Evolutionary conservation across 2,888 invertebrate genomes (phyloP).

Genomic region (Phragmatobia fuliginosa): DNA sequence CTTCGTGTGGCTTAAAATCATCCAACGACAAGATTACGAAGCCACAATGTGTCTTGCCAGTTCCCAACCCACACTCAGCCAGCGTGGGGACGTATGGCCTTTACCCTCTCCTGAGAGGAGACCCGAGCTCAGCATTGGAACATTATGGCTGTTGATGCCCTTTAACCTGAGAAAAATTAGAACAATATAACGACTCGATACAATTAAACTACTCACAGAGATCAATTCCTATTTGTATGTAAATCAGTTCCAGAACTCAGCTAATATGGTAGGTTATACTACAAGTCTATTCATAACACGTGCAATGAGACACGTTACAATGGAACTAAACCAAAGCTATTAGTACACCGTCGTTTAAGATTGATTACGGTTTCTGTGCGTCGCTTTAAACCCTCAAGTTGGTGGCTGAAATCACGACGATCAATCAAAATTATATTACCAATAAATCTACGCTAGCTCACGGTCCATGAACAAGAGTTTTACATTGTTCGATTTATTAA

Average conservation of each 20-base stretch:
- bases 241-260: neutral
- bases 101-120: too few species aligned
- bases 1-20: too few species aligned
- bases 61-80: too few species aligned
- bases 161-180: too few species aligned
- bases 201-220: neutral
- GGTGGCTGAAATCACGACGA: conserved; percentile 69
- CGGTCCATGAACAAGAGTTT: conserved; percentile 59
- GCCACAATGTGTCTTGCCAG: too few species aligned
- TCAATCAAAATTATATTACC: conserved; percentile 86
- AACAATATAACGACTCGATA: neutral
- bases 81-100: too few species aligned
- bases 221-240: neutral
- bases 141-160: too few species aligned
- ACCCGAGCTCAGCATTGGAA: too few species aligned
- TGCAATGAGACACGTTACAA: conserved; percentile 24
- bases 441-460: conserved; percentile 80
- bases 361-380: conserved; percentile 66
- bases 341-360: conserved; percentile 61
- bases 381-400: conserved; percentile 69
- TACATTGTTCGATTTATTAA: conserved; percentile 56
- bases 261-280: conserved; percentile 3
- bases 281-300: conserved; percentile 10
- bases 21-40: too few species aligned
- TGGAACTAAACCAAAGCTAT: conserved; percentile 41